Evolutionary conservation across 2,888 invertebrate species (phyloP).

Genomic region (Aromia moschata): DNA sequence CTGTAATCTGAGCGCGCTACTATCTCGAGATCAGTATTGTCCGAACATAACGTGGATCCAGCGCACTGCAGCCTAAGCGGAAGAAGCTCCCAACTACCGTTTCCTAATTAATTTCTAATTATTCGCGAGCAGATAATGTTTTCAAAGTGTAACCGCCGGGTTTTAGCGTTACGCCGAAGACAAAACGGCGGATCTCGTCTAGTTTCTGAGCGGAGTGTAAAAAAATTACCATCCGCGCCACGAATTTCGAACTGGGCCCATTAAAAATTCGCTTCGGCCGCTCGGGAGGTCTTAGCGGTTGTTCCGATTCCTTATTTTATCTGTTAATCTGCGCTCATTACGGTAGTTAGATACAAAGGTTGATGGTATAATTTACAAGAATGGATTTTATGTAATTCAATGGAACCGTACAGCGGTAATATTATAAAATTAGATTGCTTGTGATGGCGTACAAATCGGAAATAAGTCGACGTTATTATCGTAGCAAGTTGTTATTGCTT

Average conservation of each 20-base stretch:
- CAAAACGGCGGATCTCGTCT: neutral
- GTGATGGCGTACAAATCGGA: too few species aligned
- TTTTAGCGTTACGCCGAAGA: constrained; percentile 11
- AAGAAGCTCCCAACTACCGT: constrained; percentile 13
- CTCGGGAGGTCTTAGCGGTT: neutral
- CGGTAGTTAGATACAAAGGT: too few species aligned
- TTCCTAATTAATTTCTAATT: constrained; percentile 21
- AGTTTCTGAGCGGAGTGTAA: neutral
- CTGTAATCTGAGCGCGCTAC: constrained; percentile 20
- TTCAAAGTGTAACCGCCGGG: constrained; percentile 19
- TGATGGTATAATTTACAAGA: too few species aligned
- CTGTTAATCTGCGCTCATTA: too few species aligned
- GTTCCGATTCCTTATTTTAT: neutral
- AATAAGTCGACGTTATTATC: too few species aligned
- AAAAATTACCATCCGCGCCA: neutral
- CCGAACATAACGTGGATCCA: constrained; percentile 14
- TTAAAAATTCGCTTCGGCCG: constrained; percentile 10
- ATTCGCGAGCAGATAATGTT: constrained; percentile 13
- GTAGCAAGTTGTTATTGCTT: too few species aligned
- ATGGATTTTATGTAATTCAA: too few species aligned
- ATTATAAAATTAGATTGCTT: too few species aligned
- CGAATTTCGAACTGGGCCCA: neutral
- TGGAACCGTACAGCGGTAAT: too few species aligned
- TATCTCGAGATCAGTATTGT: constrained; percentile 27
- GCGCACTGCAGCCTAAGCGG: neutral